Evolutionary conservation across 2,888 invertebrate genomes (phyloP), one percentile per base, ranked within the genome.

Genomic region (Lysandra bellargus): DNA sequence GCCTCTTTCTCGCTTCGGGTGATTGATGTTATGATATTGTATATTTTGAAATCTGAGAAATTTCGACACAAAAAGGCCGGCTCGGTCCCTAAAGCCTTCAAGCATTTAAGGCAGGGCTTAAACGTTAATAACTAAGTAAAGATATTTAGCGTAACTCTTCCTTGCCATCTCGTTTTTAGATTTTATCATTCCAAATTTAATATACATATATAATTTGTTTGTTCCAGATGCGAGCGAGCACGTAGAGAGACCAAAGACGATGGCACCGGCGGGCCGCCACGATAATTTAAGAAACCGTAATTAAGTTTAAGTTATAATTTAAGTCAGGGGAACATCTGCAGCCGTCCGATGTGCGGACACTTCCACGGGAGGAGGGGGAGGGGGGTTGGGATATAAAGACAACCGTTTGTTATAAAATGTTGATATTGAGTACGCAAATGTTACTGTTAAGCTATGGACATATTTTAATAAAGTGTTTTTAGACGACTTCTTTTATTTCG

Each of bases 241-340:
- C 87, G 85, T 33, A 83, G 86, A 86, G 91, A 92, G 90, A 92
- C 89, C 90, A 89, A 90, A 86, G 86, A 86, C 85, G 86, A 86
- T 87, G 89, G 88, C 86, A 89, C 87, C 85, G 85, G 86, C 87
- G 84, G 84, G 86, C 87, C 86, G 86, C 86, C 86, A 88, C 85
- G 88, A 87, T 86, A 78, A 88, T 83, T 85, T 92, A 92, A 87
- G 92, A 89, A 93, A 92, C 92, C 93, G 93, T 94, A 92, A 93
- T 89, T 88, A 93, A 93, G 88, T 89, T 81, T 92, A 92, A 92
- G 89, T 88, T 88, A 83, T 85, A 87, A 87, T 89, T 86, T 84
- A 81, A 82, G 88, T 88, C 86, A 90, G 87, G 89, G 88, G 90
- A 92, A 93, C 93, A 93, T 93, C 93, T 93, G 92, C 79, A 74